Conservation (phyloP, 2,113 vertebrate genomes). For the Corydoras sp. region DNA sequence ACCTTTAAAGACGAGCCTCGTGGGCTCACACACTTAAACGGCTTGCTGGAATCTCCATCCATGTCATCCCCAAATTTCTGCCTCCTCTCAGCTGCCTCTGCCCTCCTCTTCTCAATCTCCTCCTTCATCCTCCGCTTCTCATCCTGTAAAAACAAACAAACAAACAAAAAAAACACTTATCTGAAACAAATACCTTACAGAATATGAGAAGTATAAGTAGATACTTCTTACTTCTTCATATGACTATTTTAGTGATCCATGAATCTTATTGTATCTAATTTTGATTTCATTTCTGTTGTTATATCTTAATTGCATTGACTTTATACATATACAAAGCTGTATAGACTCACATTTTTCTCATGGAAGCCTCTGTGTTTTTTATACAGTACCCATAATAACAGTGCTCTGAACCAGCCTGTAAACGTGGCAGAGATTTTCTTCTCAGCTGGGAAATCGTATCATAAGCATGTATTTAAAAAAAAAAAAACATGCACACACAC, state of each 20-base stretch:
- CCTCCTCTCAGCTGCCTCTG: conserved; percentile 94
- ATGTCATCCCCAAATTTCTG: conserved; percentile 81
- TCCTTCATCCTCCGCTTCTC: conserved; percentile 95
- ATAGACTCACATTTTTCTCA: no score
- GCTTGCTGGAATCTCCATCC: conserved; percentile 78
- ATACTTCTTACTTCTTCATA: no score
- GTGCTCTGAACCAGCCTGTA: conserved; percentile 5
- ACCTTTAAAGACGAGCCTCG: conserved; percentile 94
- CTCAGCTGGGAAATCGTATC: conserved; percentile 33
- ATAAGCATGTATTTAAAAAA: conserved; percentile 19
- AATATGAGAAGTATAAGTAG: no score
- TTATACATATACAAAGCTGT: no score
- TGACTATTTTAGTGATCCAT: no score
- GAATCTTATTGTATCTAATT: no score
- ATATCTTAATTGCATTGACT: no score
- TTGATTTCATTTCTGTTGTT: no score
- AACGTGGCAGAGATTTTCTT: conserved; percentile 25
- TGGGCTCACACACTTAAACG: conserved; percentile 90
- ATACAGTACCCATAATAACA: background rate
- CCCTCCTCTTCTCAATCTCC: conserved; percentile 92
- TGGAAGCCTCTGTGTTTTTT: no score
- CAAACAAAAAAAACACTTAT: no score
- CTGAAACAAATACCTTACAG: no score
- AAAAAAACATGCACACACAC: no score
- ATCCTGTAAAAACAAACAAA: conserved; percentile 63